Conservation (phyloP, 1,140 invertebrate genomes). For the Tetramorium parvispinum region DNA sequence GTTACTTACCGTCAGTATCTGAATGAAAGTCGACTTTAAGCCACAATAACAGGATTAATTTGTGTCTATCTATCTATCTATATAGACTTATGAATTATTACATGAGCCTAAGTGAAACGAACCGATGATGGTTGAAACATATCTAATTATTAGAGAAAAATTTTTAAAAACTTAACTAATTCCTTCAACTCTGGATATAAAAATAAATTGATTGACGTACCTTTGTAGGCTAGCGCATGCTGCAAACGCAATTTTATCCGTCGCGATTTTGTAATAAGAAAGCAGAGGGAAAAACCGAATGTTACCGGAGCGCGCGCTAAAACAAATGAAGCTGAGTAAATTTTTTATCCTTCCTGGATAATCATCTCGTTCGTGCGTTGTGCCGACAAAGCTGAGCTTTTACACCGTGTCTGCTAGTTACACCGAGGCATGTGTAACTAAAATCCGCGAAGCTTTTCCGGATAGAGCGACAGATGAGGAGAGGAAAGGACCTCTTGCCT, state of each 20-base stretch:
- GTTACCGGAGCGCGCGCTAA: neutral
- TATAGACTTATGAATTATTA: neutral
- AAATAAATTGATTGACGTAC: neutral
- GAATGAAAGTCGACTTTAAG: neutral
- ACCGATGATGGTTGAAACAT: neutral
- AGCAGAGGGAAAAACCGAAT: neutral
- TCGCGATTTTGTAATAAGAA: neutral
- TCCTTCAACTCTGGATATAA: neutral
- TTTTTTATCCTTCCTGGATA: conserved; percentile 32
- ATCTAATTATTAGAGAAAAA: neutral
- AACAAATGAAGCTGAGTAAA: conserved; percentile 21
- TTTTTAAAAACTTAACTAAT: neutral
- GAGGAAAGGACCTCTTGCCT: neutral
- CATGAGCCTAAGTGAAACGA: neutral
- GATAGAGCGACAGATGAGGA: conserved; percentile 11
- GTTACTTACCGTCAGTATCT: conserved; percentile 5
- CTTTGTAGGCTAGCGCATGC: neutral
- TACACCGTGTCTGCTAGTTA: conserved; percentile 23
- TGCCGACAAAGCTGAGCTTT: conserved; percentile 23
- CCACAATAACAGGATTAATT: conserved; percentile 9
- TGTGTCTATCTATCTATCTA: neutral
- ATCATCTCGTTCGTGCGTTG: conserved; percentile 3
- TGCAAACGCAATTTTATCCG: neutral
- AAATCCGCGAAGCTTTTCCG: conserved; percentile 47
- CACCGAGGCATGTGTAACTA: conserved; percentile 9